Base-by-base conservation (phyloP, 2,113 vertebrate species). In the Burhinus oedicnemus region DNA sequence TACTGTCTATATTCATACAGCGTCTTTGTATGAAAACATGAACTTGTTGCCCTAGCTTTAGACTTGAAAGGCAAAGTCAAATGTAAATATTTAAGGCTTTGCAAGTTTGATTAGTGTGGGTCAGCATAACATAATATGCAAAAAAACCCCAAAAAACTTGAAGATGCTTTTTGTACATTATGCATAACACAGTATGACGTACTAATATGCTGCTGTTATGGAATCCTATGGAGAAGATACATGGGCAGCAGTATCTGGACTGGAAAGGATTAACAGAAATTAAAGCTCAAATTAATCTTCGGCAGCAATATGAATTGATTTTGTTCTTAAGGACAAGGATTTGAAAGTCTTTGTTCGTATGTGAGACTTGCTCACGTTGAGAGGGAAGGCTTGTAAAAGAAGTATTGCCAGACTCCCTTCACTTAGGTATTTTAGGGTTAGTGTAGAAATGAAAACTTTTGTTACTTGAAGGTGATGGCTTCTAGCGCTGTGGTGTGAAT, bases 201-300 rank as follows among this genome's bases (percentile, higher is more conserved):
- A 29, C 40, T 72, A 5, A 22, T 47, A 12, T 4, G 5, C 42
- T 76, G 34, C 40, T 89, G 7, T 84, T 91, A 15, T 4, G 61
- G 45, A 42, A 44, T 95, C 47, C 51, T 68, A 19, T 45, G 29
- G 71, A 92, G 82, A 81, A 70, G 55, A 77, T 87, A 45, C 17
- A 19, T 62, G 16, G 34, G 65, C 54, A 77, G 36, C 54, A 85
- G 7, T 91, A 11, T 66, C 42, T 45, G 89, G 44, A 74, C 27
- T 94, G 38, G 82, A 90, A 74, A 66, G 55, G 45, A 68, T 71
- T 85, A 60, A 77, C 74, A 38, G 65, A 77, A 87, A 76, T 86
- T 85, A 83, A 66, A 76, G n/a, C 44, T 92, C 49, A 94, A n/a
- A 49, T 84, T 86, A 83, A 61, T 83, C 40, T 89, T 85, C 93